A percentile compares a stretch with the other conserved stretches of the same genome.
Evolutionary conservation across 2,797 vertebrate genomes (phyloP).

Genomic region (Eremophila alpestris): DNA sequence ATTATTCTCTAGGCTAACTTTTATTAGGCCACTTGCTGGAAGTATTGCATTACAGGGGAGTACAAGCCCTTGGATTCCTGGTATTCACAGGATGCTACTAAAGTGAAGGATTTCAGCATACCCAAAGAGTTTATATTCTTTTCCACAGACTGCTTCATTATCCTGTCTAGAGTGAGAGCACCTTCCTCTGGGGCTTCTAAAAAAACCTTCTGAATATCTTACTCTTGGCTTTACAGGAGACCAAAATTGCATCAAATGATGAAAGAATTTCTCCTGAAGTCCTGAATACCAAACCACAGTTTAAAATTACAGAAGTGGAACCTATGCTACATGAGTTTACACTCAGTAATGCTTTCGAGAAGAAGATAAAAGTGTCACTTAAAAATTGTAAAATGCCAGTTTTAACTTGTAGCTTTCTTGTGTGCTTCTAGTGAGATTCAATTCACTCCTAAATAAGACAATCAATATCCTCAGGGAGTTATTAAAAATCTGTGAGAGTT

Average conservation of each 20-base stretch:
- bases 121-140: background rate
- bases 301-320: background rate
- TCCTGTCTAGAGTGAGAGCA: background rate
- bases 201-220: background rate
- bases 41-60: background rate
- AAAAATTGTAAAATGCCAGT: background rate
- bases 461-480: background rate
- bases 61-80: background rate
- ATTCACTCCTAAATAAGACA: conserved; percentile 11
- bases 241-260: background rate
- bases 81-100: background rate
- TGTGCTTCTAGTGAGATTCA: background rate
- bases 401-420: background rate
- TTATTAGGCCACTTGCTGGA: background rate
- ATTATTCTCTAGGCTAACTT: background rate
- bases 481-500: background rate
- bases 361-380: background rate
- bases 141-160: background rate
- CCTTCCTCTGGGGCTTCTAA: background rate
- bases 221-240: background rate
- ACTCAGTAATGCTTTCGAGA: background rate
- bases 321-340: background rate
- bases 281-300: background rate
- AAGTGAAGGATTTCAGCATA: background rate
- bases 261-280: background rate